Conservation (phyloP, 2,888 invertebrate species). For the Lathronympha strigana region DNA sequence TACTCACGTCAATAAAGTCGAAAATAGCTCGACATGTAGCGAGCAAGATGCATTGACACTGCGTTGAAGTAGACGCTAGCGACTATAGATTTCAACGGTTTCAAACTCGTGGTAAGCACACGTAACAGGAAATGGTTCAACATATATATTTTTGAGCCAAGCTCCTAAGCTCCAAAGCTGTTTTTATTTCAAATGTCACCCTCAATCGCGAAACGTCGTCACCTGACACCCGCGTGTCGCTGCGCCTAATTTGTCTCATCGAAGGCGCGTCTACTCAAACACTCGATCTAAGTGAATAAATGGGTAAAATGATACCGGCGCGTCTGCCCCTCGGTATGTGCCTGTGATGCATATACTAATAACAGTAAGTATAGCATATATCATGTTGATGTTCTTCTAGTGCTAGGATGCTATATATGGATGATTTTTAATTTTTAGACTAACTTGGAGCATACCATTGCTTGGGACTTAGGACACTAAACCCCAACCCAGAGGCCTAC, state of each 20-base stretch:
- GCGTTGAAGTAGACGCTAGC: no score
- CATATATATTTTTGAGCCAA: conserved; percentile 1
- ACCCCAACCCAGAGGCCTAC: no score
- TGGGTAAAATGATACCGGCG: conserved; percentile 67
- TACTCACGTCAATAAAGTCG: no score
- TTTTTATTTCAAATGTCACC: conserved; percentile 12
- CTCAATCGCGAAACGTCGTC: conserved; percentile 22
- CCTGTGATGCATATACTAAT: conserved; percentile 13
- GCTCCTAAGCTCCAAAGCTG: neutral
- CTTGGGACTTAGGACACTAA: no score
- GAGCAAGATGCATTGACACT: no score
- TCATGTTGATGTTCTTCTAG: neutral
- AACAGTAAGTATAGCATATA: neutral
- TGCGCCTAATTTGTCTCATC: conserved; percentile 62
- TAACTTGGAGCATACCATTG: no score
- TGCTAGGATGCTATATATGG: neutral
- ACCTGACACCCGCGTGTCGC: conserved; percentile 43
- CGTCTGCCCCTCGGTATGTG: conserved; percentile 42
- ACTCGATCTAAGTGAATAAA: conserved; percentile 72
- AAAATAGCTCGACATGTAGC: no score
- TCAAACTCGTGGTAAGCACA: no score
- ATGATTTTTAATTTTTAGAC: no score
- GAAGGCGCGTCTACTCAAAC: conserved; percentile 67
- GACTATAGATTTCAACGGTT: no score
- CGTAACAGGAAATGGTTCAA: neutral